Evolutionary conservation across 2,797 vertebrate species (phyloP).

Genomic region (Antrozous pallidus): DNA sequence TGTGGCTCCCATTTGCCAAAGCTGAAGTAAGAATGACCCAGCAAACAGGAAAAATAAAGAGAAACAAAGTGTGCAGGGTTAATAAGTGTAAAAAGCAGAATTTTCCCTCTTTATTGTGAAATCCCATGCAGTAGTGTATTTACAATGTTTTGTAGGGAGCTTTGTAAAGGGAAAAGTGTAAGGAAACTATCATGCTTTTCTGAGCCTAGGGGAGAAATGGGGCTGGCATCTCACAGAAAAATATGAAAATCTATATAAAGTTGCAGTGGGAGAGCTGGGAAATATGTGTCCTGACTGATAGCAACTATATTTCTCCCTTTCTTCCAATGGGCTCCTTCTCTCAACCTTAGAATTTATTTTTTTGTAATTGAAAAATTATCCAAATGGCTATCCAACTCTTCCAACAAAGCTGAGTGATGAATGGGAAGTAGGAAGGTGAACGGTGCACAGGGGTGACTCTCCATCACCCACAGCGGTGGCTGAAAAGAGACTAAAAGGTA

Average conservation of each 20-base stretch:
- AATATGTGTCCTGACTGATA: background rate
- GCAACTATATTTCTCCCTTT: background rate
- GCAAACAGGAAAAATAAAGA: background rate
- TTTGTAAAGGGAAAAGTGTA: background rate
- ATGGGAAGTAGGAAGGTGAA: background rate
- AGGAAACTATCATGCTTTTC: background rate
- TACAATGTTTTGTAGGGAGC: background rate
- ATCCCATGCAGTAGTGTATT: background rate
- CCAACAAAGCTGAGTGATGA: background rate
- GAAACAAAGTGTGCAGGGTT: background rate
- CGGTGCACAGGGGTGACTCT: background rate
- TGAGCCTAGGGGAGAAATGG: background rate
- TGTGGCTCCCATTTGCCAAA: background rate
- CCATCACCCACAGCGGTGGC: background rate
- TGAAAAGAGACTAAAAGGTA: background rate
- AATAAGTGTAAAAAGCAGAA: background rate
- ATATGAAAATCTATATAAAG: background rate
- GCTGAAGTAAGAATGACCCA: background rate
- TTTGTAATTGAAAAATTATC: background rate
- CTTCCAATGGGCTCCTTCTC: background rate
- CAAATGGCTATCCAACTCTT: background rate
- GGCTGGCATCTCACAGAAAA: background rate
- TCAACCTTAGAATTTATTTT: conserved; percentile 24
- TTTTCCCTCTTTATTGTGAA: background rate
- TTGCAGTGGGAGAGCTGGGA: background rate